Evolutionary conservation across 2,797 vertebrate species (phyloP).

Genomic region (Zalophus californianus): DNA sequence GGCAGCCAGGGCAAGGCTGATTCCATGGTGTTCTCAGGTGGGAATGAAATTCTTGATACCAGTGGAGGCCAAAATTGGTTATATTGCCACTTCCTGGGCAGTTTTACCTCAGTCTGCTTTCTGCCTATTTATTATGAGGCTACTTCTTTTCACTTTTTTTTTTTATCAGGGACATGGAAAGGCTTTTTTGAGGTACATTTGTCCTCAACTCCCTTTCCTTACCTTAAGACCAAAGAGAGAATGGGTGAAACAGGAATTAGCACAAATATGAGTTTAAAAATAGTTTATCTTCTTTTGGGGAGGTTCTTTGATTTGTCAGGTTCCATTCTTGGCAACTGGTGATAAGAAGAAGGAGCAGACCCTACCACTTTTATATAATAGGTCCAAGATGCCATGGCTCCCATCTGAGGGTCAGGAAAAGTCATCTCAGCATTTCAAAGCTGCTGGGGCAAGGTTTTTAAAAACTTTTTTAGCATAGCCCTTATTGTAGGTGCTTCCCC

Average conservation of each 20-base stretch:
- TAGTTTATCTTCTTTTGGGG: neutral
- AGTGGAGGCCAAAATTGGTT: neutral
- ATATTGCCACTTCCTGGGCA: slow-evolving; percentile 6
- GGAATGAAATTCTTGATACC: neutral
- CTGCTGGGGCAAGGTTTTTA: neutral
- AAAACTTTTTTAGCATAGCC: neutral
- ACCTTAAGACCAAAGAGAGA: neutral
- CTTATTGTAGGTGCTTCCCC: neutral
- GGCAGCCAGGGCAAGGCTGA: neutral
- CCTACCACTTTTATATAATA: neutral
- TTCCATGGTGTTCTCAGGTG: neutral
- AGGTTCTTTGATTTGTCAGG: neutral
- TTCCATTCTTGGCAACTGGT: slow-evolving; percentile 41
- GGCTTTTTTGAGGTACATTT: neutral
- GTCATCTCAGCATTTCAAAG: neutral
- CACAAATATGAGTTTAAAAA: slow-evolving; percentile 5
- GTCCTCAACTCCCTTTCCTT: slow-evolving; percentile 8
- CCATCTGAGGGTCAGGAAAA: neutral
- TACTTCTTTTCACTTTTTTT: neutral
- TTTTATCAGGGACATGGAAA: neutral
- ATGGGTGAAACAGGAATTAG: neutral
- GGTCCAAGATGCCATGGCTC: neutral
- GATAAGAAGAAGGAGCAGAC: neutral
- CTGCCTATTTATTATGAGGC: neutral
- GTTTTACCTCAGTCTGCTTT: neutral